Conservation (phyloP, 2,113 vertebrate genomes). For the Hemibates koningsi region DNA sequence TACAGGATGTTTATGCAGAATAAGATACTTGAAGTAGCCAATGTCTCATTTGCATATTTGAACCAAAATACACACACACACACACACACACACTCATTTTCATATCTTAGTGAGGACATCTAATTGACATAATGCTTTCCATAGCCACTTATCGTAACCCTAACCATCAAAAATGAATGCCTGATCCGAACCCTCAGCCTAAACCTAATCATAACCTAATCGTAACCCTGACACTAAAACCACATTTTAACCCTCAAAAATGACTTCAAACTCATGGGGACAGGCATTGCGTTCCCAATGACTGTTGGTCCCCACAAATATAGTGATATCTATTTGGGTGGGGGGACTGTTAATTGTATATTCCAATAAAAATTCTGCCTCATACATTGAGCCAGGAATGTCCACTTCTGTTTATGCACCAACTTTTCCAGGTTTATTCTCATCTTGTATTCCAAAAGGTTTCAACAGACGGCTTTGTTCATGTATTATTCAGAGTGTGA, state of each 20-base stretch:
- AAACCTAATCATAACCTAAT: background rate
- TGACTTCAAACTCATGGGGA: background rate
- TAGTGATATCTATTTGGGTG: background rate
- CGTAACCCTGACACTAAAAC: background rate
- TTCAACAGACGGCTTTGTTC: background rate
- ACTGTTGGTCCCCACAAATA: background rate
- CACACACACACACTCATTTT: background rate
- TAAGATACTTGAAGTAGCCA: background rate
- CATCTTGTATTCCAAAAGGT: background rate
- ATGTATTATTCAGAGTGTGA: background rate
- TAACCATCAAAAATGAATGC: background rate
- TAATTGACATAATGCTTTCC: background rate
- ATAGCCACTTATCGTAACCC: background rate
- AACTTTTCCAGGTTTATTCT: background rate
- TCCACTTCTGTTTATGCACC: background rate
- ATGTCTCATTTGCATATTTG: background rate
- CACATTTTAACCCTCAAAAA: background rate
- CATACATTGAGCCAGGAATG: background rate
- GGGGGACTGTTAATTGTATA: background rate
- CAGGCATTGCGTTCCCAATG: background rate
- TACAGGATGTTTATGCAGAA: background rate
- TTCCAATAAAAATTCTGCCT: background rate
- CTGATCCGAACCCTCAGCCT: background rate
- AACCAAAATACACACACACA: fast-evolving
- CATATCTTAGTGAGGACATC: background rate